Evolutionary conservation across 2,113 vertebrate genomes (phyloP).

Genomic region (Tamias sibiricus): DNA sequence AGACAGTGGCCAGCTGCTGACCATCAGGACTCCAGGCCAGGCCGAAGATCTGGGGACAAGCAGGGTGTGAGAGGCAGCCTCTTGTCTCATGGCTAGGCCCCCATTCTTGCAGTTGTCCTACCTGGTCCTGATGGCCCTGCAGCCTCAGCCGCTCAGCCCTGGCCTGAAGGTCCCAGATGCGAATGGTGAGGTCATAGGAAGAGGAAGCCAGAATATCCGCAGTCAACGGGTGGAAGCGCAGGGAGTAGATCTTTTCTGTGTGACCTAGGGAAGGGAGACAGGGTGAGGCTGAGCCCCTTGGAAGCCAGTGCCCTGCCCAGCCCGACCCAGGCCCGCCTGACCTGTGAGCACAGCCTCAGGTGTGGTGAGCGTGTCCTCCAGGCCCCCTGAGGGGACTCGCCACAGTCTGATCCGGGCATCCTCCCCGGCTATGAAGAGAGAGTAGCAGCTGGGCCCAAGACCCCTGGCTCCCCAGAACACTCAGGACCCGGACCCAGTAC

Average conservation of each 20-base stretch:
- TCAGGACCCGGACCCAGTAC: neutral
- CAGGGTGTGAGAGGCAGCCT: neutral
- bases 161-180: slow-evolving; percentile 91
- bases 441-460: neutral
- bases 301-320: neutral
- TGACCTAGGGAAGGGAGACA: slow-evolving; percentile 87
- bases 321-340: slow-evolving; percentile 76
- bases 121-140: slow-evolving; percentile 95
- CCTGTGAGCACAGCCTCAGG: slow-evolving; percentile 92
- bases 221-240: slow-evolving; percentile 94
- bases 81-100: accelerated
- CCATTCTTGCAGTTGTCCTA: slow-evolving; percentile 66
- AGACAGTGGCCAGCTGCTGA: slow-evolving; percentile 92
- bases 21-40: slow-evolving; percentile 96
- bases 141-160: slow-evolving; percentile 88
- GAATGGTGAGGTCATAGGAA: slow-evolving; percentile 94
- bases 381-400: slow-evolving; percentile 90
- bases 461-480: neutral
- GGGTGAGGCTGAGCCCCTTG: neutral
- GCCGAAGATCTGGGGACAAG: slow-evolving; percentile 91
- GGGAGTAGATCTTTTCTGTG: slow-evolving; percentile 97
- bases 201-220: slow-evolving; percentile 93
- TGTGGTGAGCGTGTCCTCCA: slow-evolving; percentile 89
- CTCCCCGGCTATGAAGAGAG: slow-evolving; percentile 89
- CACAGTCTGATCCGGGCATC: slow-evolving; percentile 96